phyloP scores from a whole-genome alignment of 2,113 vertebrate genomes.

The Helogale parvula region DNA sequence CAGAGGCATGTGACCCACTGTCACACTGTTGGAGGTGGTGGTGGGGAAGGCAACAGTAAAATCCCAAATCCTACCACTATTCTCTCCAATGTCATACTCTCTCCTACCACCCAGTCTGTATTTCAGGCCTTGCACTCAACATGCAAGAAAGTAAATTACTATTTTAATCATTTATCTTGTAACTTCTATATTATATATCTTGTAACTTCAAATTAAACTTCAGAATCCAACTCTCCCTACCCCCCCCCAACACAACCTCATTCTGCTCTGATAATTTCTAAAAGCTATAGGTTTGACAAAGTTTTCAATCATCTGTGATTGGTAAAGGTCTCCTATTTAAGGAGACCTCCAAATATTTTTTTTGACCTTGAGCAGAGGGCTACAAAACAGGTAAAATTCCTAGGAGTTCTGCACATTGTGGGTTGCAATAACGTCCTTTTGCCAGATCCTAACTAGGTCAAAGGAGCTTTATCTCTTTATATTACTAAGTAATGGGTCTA shows the following conservation, averaged over 20 bases:
- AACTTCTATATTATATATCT: neutral
- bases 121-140: neutral
- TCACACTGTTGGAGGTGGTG: no score
- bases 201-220: neutral
- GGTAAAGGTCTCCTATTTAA: neutral
- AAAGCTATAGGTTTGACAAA: neutral
- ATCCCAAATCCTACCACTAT: neutral
- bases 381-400: neutral
- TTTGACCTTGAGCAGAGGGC: neutral
- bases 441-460: neutral
- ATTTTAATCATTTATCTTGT: neutral
- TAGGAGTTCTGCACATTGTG: neutral
- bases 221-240: neutral
- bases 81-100: neutral
- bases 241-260: neutral
- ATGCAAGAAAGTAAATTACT: neutral
- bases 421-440: neutral
- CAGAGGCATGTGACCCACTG: neutral
- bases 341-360: neutral
- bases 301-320: neutral
- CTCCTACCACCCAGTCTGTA: neutral
- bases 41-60: neutral
- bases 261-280: neutral
- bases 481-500: neutral
- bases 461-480: neutral